Conservation (phyloP, 2,888 invertebrate genomes). For the Hermaeophaga mercurialis region DNA sequence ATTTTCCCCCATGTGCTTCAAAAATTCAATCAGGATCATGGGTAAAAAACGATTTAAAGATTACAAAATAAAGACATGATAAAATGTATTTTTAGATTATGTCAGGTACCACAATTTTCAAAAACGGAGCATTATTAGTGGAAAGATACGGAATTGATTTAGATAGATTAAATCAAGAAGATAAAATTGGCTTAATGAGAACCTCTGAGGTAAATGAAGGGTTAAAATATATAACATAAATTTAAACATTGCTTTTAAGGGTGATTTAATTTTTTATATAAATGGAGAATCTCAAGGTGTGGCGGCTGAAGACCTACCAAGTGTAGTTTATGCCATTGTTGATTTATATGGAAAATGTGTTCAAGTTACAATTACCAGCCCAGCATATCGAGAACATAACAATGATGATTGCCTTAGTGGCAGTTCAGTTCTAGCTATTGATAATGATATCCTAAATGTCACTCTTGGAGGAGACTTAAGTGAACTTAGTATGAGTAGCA, state of each 20-base stretch:
- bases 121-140: slow-evolving; percentile 80
- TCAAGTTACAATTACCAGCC: slow-evolving; percentile 69
- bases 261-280: slow-evolving; percentile 84
- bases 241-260: no score
- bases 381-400: slow-evolving; percentile 56
- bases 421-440: slow-evolving; percentile 57
- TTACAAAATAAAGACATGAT: slow-evolving; percentile 10
- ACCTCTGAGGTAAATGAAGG: slow-evolving; percentile 68
- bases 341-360: slow-evolving; percentile 85
- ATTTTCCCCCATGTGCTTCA: slow-evolving; percentile 76
- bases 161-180: slow-evolving; percentile 81
- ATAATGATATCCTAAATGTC: slow-evolving; percentile 57
- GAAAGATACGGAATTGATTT: slow-evolving; percentile 87
- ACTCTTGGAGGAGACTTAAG: slow-evolving; percentile 57
- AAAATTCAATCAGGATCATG: slow-evolving; percentile 83
- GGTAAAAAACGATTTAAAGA: no score
- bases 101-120: slow-evolving; percentile 84
- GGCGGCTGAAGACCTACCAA: slow-evolving; percentile 77
- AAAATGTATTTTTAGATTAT: no score
- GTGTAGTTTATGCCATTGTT: slow-evolving; percentile 75
- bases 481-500: slow-evolving; percentile 57
- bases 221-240: no score
- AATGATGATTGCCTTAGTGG: slow-evolving; percentile 58
- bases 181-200: slow-evolving; percentile 83
- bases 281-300: slow-evolving; percentile 89